These are phyloP conservation scores for Drosophila macrospina DNA, from an alignment of 2,888 invertebrate genomes.

Conservation along the genomic window DNA sequence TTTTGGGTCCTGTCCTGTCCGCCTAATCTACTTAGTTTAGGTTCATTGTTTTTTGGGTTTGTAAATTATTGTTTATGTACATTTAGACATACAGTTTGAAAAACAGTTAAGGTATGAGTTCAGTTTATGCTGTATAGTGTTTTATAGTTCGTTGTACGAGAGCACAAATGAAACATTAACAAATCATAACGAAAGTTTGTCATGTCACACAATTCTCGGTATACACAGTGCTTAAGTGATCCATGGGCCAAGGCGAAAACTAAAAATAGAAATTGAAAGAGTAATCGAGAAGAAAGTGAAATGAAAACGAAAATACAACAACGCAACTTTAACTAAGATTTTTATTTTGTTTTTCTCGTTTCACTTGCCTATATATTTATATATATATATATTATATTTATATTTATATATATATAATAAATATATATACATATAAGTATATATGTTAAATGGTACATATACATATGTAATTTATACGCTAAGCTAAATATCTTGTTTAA, in stretches of 20 bases:
- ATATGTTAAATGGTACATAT: slow-evolving; percentile 66
- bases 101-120: slow-evolving; percentile 28
- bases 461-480: slow-evolving; percentile 74
- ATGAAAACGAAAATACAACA: slow-evolving; percentile 47
- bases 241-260: slow-evolving; percentile 32
- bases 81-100: slow-evolving; percentile 73
- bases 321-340: slow-evolving; percentile 68
- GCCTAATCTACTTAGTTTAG: slow-evolving; percentile 60
- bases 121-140: slow-evolving; percentile 17
- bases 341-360: slow-evolving; percentile 56
- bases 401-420: slow-evolving; percentile 50
- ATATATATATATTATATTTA: slow-evolving; percentile 46
- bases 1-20: slow-evolving; percentile 18
- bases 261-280: slow-evolving; percentile 18
- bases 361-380: slow-evolving; percentile 63
- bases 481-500: slow-evolving; percentile 76
- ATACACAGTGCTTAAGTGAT: slow-evolving; percentile 5
- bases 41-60: slow-evolving; percentile 29
- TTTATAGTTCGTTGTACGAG: slow-evolving; percentile 64
- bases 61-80: slow-evolving; percentile 82
- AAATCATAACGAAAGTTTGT: slow-evolving; percentile 14
- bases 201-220: too few relatives aligned
- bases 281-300: slow-evolving; percentile 8
- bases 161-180: slow-evolving; percentile 19
- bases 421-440: slow-evolving; percentile 27